Conservation (phyloP, 2,888 invertebrate genomes). For the Ormyrus nitidulus region DNA sequence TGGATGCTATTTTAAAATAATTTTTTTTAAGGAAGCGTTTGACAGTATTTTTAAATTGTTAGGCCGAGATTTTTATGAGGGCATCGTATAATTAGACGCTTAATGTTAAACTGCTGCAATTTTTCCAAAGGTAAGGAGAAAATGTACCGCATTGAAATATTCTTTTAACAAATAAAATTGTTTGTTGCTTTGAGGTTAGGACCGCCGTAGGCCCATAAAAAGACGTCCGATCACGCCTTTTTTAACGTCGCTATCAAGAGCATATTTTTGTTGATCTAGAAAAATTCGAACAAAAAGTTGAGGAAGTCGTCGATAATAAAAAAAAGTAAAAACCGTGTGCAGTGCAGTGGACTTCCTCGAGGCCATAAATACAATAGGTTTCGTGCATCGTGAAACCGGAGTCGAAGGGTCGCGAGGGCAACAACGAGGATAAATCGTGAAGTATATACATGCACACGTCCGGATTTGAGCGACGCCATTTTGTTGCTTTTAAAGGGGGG, state of each 20-base stretch:
- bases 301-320: not conserved
- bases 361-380: not conserved
- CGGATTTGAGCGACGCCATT: conserved; percentile 63
- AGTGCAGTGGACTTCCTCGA: not conserved
- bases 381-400: conserved; percentile 13
- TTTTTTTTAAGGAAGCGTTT: too few species aligned
- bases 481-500: conserved; percentile 66
- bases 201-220: not conserved
- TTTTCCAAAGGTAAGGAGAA: conserved; percentile 5
- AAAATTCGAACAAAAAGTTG: not conserved
- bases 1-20: too few species aligned
- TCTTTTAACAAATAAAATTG: not conserved
- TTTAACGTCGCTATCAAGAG: too few species aligned
- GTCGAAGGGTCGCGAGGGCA: conserved; percentile 15
- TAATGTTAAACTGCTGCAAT: too few species aligned
- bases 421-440: not conserved
- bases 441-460: conserved; percentile 1
- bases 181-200: conserved; percentile 24
- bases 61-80: too few species aligned
- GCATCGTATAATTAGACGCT: too few species aligned
- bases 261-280: too few species aligned
- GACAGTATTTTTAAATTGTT: too few species aligned
- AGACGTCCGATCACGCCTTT: not conserved
- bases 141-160: not conserved
- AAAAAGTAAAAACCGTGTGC: not conserved